Base-by-base conservation (phyloP, 1,140 invertebrate genomes). In the Cardiocondyla obscurior region DNA sequence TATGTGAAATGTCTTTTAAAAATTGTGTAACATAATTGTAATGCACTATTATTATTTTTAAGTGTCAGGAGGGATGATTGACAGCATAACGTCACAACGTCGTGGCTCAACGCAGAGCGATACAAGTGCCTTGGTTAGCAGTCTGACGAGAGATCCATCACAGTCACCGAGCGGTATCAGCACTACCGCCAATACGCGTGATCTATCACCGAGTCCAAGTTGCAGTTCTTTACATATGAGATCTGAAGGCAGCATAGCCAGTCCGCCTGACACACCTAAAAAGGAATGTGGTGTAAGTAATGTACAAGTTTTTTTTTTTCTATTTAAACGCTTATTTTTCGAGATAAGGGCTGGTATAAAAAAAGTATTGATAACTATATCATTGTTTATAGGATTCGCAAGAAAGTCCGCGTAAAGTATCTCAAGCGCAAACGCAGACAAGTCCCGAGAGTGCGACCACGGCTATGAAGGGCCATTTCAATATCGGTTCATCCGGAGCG, bases 391-490 rank as follows among this genome's bases (percentile, higher is more conserved):
- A 94, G 94, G 93, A 94, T 87, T 89, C 84, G 12, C 92, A 94
- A 81, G 91, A 93, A 39, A 93, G 92, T 87, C 93, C 93, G 1
- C 90, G 92, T 36, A 95, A 95, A 77, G 92, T 97, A 22, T 96
- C 96, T 0, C 96, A 97, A 92, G 96, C 96, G 14, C 96, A 96
- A 76, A 97, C 97, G 0, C 97, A 97, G 91, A 97, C 96, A 3
- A 97, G 96, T 82, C 97, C 96, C 0, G 96, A 97, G 69, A 95
- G 93, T 72, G 91, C 92, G 19, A 93, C 93, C 16, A 92, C 92
- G 0, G 91, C 94, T 14, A 93, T 95, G 85, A 95, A 95, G 79
- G 94, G 94, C 22, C 95, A 96, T 84, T 96, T 96, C 89, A 96
- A 94, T 69, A 96, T 96, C 64, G 96, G 96, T 8, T 92, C 94